Evolutionary conservation across 2,113 vertebrate species (phyloP).

Genomic region (Bolborhynchus lineola): DNA sequence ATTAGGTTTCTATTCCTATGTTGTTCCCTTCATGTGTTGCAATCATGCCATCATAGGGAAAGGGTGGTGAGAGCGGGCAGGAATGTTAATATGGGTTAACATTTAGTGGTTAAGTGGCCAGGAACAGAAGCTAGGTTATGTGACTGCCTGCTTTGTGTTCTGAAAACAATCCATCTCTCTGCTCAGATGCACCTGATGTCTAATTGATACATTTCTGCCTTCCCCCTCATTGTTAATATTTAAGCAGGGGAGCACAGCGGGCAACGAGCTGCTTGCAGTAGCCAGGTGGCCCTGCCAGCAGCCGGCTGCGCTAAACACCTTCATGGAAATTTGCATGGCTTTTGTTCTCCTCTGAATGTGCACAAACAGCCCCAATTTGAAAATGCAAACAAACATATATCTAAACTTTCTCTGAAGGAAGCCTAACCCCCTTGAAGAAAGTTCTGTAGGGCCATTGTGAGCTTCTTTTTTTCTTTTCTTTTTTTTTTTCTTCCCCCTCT

Average conservation of each 20-base stretch:
- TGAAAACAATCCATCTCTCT: neutral
- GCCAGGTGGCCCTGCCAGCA: constrained; percentile 41
- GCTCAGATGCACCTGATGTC: neutral
- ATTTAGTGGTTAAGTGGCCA: neutral
- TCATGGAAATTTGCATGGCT: constrained; percentile 45
- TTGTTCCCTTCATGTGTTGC: neutral
- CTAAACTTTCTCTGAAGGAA: constrained; percentile 63
- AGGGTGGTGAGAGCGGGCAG: neutral
- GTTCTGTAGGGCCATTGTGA: neutral
- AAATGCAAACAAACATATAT: constrained; percentile 40
- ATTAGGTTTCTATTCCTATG: neutral
- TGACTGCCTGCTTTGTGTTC: neutral
- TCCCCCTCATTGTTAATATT: constrained; percentile 24
- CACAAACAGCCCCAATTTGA: neutral
- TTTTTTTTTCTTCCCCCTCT: neutral
- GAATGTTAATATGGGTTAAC: neutral
- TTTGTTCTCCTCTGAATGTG: constrained; percentile 41
- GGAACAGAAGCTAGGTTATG: neutral
- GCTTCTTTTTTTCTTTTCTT: neutral
- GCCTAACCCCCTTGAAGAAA: constrained; percentile 35
- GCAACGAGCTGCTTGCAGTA: constrained; percentile 3
- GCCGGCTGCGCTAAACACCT: neutral
- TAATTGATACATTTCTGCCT: constrained; percentile 6
- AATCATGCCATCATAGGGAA: neutral
- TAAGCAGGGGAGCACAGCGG: neutral